Evolutionary conservation across 2,797 vertebrate genomes (phyloP), one percentile per base, ranked within the genome.

Genomic region (Neosalanx taihuensis): DNA sequence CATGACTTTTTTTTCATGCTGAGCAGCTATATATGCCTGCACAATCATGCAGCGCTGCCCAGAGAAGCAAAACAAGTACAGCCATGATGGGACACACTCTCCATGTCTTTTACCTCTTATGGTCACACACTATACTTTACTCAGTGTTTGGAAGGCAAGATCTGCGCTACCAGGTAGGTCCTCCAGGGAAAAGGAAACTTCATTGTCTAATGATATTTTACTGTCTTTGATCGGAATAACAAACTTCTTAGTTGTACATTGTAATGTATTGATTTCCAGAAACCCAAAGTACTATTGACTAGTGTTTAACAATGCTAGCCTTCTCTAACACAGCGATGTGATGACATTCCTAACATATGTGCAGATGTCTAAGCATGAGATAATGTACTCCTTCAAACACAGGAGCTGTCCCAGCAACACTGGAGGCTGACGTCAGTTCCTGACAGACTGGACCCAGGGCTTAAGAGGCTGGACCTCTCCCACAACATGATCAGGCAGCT

Each of bases 401-500:
- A 46, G 41, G 41, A 46, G 41, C 51, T 17, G 79, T 92, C 91
- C 69, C 95, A 92, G 89, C 88, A 73, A 72, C 88, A 87, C 62
- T 78, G 64, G 3, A 87, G 89, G 72, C 92, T 95, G 67, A 70
- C 4, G 20, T 83, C 80, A 33, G 83, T 95, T 77, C 94, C 94
- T 5, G 57, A 79, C 82, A 84, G 83, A 59, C 77, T 95, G 37
- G 69, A 90, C 77, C 67, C 46, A 61, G 89, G 79, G 61, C 82
- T 93, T 6, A 85, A 84, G 84, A 79, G 84, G 68, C 86, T 94
- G 0, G 91, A 94, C 85, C 84, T 95, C 78, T 94, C 93, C 87
- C 88, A 93, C 86, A 96, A 95, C 86, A 82, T 91, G 85, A 92
- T 96, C 85, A 90, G 81, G 85, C 89, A 87, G 81, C 85, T 95